Conservation (phyloP, 2,113 vertebrate genomes). For the Camelus dromedarius region DNA sequence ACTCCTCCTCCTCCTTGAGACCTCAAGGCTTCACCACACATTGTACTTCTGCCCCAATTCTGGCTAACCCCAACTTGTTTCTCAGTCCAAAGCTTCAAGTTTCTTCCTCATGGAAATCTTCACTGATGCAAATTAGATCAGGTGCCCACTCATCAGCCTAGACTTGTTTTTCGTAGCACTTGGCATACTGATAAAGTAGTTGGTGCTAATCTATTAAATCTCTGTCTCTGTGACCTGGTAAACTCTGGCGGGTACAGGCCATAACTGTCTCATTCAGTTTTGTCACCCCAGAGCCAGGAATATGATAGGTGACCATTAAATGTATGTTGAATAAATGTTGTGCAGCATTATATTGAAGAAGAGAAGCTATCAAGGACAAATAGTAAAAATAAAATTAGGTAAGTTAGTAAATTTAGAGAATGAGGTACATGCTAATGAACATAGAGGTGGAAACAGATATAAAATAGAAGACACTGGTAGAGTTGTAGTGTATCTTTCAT, state of each 20-base stretch:
- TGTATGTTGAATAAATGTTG: not conserved
- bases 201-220: not conserved
- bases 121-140: not conserved
- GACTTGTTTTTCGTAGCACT: not conserved
- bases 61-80: not conserved
- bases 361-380: not conserved
- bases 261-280: not conserved
- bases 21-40: not conserved
- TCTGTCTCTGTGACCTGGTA: not conserved
- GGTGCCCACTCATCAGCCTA: not conserved
- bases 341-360: not conserved
- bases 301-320: not conserved
- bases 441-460: not conserved
- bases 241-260: not conserved
- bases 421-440: not conserved
- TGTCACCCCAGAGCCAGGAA: not conserved
- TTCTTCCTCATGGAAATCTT: not conserved
- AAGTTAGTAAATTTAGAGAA: not conserved
- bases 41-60: not conserved
- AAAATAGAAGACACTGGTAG: not conserved
- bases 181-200: not conserved
- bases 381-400: not conserved
- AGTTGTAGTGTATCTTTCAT: not conserved
- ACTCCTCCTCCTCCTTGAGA: not conserved
- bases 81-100: not conserved